phyloP scores from a whole-genome alignment of 1,140 invertebrate genomes.

The Aphaenogaster rudis region DNA sequence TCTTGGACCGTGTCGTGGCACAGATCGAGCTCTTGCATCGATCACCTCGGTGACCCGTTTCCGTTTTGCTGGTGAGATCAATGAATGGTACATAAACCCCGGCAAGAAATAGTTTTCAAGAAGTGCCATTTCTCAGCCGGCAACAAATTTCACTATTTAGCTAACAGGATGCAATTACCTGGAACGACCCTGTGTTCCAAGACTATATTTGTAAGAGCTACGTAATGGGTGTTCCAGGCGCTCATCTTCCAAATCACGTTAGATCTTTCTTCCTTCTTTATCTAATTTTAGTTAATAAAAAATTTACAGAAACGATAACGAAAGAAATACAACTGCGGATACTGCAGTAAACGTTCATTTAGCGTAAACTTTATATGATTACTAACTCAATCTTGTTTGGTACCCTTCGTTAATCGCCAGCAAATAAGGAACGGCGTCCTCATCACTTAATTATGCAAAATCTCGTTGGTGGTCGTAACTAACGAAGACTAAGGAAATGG shows the following conservation, averaged over 20 bases:
- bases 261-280: neutral
- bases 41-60: constrained; percentile 57
- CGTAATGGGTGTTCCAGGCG: neutral
- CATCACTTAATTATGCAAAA: constrained; percentile 33
- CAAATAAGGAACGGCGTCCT: constrained; percentile 16
- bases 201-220: neutral
- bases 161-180: neutral
- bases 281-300: neutral
- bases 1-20: constrained; percentile 71
- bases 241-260: neutral
- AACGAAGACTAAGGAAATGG: constrained; percentile 2
- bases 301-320: neutral
- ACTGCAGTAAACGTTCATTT: neutral
- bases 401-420: constrained; percentile 44
- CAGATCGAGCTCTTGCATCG: constrained; percentile 60
- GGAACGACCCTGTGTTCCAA: neutral
- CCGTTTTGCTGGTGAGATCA: constrained; percentile 54
- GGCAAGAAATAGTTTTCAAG: constrained; percentile 36
- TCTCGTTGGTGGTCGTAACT: constrained; percentile 76
- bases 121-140: constrained; percentile 17
- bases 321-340: neutral
- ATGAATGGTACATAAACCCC: constrained; percentile 33
- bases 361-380: neutral
- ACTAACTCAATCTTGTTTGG: neutral
- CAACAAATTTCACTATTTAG: constrained; percentile 21